These are phyloP conservation scores for Pyrochroa serraticornis DNA, from an alignment of 2,888 invertebrate genomes.

Conservation along the genomic window DNA sequence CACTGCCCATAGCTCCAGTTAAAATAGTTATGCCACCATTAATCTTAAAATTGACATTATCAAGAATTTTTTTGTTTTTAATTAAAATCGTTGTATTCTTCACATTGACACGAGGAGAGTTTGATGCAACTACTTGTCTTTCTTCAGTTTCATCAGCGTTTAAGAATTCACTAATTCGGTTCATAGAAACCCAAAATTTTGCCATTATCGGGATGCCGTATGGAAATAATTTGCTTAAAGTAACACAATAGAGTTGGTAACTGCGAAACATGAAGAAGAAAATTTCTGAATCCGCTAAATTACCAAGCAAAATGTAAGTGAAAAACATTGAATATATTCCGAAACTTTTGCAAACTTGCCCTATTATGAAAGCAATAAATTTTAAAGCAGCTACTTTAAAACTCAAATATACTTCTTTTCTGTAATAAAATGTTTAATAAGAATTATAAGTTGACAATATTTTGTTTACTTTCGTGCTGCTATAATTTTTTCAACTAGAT, in stretches of 20 bases:
- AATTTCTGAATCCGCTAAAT: constrained; percentile 77
- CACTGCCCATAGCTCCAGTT: constrained; percentile 67
- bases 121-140: too few relatives aligned
- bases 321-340: constrained; percentile 50
- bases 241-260: constrained; percentile 83
- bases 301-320: constrained; percentile 71
- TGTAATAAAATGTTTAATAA: constrained; percentile 47
- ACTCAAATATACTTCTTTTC: constrained; percentile 69
- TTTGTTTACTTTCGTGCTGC: constrained; percentile 49
- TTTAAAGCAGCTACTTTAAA: constrained; percentile 46
- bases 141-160: constrained; percentile 47
- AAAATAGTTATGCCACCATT: constrained; percentile 60
- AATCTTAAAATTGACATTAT: constrained; percentile 56
- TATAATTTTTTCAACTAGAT: constrained; percentile 59
- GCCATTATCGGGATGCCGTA: constrained; percentile 80
- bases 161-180: constrained; percentile 68
- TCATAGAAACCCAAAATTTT: constrained; percentile 76
- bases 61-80: constrained; percentile 50
- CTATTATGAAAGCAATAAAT: constrained; percentile 41
- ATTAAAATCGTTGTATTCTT: constrained; percentile 40
- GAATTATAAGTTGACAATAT: constrained; percentile 2
- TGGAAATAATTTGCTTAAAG: constrained; percentile 89
- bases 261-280: constrained; percentile 88
- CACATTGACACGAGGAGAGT: constrained; percentile 36
- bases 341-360: constrained; percentile 42